Evolutionary conservation across 2,113 vertebrate species (phyloP).

Genomic region (Ailurus styani): DNA sequence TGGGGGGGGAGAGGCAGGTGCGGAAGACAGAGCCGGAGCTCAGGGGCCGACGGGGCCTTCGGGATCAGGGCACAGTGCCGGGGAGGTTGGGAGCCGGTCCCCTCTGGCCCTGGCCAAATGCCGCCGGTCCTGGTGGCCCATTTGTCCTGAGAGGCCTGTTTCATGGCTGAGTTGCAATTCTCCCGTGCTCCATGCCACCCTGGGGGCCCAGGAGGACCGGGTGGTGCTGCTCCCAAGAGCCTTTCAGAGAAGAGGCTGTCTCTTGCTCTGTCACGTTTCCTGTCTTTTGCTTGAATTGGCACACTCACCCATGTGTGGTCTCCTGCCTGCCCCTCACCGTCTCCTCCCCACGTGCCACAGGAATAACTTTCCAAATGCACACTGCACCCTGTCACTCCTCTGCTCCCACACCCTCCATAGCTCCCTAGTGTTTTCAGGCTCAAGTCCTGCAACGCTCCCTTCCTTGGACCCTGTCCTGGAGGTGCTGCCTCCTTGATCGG

Average conservation of each 20-base stretch:
- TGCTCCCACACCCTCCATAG: neutral
- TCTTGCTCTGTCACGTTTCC: neutral
- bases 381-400: fast-evolving
- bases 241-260: neutral
- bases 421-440: neutral
- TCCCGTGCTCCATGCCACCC: no score
- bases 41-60: neutral
- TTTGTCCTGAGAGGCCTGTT: neutral
- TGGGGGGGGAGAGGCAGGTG: no score
- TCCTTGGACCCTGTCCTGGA: fast-evolving
- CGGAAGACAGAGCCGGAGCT: neutral
- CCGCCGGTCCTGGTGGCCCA: neutral
- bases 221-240: fast-evolving
- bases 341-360: fast-evolving
- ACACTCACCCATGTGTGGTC: fast-evolving
- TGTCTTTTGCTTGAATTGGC: fast-evolving
- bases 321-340: fast-evolving
- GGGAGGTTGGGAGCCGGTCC: neutral
- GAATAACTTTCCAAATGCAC: neutral
- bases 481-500: neutral
- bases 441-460: neutral
- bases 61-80: neutral
- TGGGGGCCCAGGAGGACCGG: neutral
- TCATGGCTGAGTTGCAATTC: neutral
- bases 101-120: neutral